Conservation (phyloP, 2,113 vertebrate species). For the Tylochromis polylepis region DNA sequence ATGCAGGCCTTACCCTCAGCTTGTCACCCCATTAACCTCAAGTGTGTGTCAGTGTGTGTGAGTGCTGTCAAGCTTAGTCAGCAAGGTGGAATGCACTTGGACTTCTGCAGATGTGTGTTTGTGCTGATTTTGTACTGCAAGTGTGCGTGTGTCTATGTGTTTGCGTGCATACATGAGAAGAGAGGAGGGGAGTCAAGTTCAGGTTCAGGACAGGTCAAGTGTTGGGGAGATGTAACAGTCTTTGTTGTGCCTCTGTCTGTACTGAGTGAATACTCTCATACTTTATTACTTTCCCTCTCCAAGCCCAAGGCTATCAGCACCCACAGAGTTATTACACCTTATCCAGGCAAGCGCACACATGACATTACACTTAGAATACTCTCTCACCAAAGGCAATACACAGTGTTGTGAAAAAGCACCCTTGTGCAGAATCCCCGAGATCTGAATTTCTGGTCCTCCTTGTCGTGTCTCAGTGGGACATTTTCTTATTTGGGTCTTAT, state of each 20-base stretch:
- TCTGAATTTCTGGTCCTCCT: neutral
- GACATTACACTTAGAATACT: neutral
- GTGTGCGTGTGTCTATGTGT: neutral
- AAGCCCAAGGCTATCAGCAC: conserved; percentile 5
- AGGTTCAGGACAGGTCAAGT: conserved; percentile 13
- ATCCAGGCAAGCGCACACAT: neutral
- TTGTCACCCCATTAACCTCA: conserved; percentile 39
- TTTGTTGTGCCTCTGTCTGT: conserved; percentile 3
- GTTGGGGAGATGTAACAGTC: neutral
- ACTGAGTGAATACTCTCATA: neutral
- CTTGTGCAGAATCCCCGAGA: neutral
- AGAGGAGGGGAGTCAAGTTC: neutral
- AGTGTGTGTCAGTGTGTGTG: neutral
- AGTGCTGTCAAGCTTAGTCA: conserved; percentile 22
- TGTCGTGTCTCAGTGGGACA: neutral
- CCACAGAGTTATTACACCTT: conserved; percentile 5
- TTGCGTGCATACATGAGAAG: neutral
- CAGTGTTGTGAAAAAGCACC: neutral
- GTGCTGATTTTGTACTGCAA: neutral
- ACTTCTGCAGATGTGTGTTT: neutral
- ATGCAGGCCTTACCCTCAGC: conserved; percentile 19
- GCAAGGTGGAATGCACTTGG: neutral
- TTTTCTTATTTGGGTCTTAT: conserved; percentile 5
- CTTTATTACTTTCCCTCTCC: conserved; percentile 25
- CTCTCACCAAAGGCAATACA: neutral